Conservation (phyloP, 1,140 invertebrate species). For the Cydia splendana region DNA sequence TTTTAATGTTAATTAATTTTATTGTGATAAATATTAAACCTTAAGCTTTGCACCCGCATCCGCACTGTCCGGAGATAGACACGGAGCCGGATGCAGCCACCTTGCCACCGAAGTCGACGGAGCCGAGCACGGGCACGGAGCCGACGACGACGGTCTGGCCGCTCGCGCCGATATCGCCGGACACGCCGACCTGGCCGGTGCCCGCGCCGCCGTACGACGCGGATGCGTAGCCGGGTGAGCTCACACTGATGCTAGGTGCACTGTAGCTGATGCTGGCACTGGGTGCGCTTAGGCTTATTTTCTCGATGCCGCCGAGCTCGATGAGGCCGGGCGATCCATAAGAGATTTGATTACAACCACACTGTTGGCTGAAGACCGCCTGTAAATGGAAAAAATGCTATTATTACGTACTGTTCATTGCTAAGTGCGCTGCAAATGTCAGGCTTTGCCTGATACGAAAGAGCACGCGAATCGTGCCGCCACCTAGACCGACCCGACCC, state of each 20-base stretch:
- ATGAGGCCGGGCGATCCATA: background rate
- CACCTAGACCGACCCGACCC: too few species aligned
- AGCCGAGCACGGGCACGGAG: slow-evolving; percentile 53
- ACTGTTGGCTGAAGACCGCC: slow-evolving; percentile 6
- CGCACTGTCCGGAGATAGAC: slow-evolving; percentile 47
- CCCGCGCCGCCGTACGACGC: slow-evolving; percentile 44
- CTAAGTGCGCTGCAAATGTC: background rate
- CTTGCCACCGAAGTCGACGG: slow-evolving; percentile 49
- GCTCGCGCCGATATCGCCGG: slow-evolving; percentile 50
- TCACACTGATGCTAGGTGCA: background rate
- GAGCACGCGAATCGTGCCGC: too few species aligned
- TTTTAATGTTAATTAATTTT: background rate
- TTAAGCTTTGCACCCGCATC: slow-evolving; percentile 37
- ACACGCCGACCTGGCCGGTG: background rate
- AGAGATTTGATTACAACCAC: background rate
- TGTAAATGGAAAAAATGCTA: background rate
- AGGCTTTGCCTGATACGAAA: too few species aligned
- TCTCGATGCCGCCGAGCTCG: background rate
- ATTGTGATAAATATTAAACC: background rate
- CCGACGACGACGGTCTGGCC: slow-evolving; percentile 51
- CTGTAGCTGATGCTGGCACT: background rate
- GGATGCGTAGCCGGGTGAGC: background rate
- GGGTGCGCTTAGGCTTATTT: background rate
- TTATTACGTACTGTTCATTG: background rate
- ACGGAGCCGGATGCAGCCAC: slow-evolving; percentile 52